These are phyloP conservation scores for Bambusicola thoracicus DNA, from an alignment of 2,113 vertebrate genomes.

Conservation along the genomic window DNA sequence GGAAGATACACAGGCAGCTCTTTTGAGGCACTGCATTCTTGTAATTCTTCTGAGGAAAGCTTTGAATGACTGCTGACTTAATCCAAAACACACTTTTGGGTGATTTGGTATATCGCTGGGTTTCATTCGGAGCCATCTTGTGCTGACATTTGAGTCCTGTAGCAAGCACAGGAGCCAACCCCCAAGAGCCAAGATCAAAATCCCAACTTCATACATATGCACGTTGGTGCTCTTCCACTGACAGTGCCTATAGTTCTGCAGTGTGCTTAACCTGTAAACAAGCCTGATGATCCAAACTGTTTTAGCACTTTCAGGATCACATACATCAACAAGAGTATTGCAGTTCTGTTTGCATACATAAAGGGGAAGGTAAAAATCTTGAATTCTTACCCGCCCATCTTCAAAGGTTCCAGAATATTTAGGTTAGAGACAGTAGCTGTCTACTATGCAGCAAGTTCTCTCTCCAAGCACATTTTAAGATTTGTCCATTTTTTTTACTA, in stretches of 20 bases:
- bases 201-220: not conserved
- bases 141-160: not conserved
- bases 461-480: not conserved
- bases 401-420: rapidly evolving
- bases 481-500: not conserved
- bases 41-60: not conserved
- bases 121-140: not conserved
- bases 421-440: not conserved
- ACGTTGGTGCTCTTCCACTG: not conserved
- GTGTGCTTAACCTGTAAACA: rapidly evolving
- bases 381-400: not conserved
- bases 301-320: not conserved
- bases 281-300: rapidly evolving
- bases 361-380: not conserved
- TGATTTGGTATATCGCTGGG: not conserved
- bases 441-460: not conserved
- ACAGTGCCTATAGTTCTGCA: rapidly evolving
- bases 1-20: not conserved
- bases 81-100: not conserved
- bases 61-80: not conserved
- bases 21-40: not conserved
- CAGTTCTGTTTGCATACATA: not conserved
- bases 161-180: not conserved
- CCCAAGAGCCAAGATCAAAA: rapidly evolving
- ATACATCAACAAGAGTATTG: rapidly evolving